These are phyloP conservation scores for Orthosia incerta DNA, from an alignment of 2,888 invertebrate species.

Conservation along the genomic window DNA sequence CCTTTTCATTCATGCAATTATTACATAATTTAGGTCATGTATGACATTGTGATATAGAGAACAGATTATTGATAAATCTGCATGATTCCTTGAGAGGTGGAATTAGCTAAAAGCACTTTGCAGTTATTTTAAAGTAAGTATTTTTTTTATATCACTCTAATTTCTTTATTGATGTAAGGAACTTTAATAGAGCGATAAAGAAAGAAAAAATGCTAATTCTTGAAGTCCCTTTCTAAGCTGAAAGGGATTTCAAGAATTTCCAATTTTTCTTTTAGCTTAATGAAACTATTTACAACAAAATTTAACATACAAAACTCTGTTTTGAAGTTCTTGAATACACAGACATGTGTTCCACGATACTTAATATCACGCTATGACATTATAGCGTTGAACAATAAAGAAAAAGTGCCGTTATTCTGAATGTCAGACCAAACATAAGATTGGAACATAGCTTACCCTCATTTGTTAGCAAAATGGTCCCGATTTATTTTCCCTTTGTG, in stretches of 20 bases:
- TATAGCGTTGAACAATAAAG: conserved; percentile 67
- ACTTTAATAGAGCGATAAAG: too few relatives aligned
- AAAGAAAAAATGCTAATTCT: too few relatives aligned
- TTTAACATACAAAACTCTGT: too few relatives aligned
- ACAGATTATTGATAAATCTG: background rate
- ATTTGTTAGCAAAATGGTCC: conserved; percentile 82
- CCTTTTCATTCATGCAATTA: background rate
- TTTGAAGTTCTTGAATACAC: background rate
- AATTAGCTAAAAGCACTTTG: background rate
- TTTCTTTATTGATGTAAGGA: too few relatives aligned
- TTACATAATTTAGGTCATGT: background rate
- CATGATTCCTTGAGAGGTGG: background rate
- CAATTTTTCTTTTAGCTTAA: too few relatives aligned
- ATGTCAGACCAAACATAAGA: conserved; percentile 76
- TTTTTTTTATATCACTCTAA: too few relatives aligned
- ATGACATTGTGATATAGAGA: background rate
- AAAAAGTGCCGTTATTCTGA: conserved; percentile 70
- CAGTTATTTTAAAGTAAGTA: background rate
- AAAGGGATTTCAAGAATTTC: background rate
- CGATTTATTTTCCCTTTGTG: conserved; percentile 81
- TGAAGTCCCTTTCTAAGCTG: too few relatives aligned
- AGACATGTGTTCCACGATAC: conserved; percentile 17
- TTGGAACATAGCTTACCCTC: conserved; percentile 79
- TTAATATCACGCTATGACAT: conserved; percentile 63
- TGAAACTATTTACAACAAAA: background rate